phyloP scores from a whole-genome alignment of 2,113 vertebrate genomes.

The Andinoacara biseriatus region DNA sequence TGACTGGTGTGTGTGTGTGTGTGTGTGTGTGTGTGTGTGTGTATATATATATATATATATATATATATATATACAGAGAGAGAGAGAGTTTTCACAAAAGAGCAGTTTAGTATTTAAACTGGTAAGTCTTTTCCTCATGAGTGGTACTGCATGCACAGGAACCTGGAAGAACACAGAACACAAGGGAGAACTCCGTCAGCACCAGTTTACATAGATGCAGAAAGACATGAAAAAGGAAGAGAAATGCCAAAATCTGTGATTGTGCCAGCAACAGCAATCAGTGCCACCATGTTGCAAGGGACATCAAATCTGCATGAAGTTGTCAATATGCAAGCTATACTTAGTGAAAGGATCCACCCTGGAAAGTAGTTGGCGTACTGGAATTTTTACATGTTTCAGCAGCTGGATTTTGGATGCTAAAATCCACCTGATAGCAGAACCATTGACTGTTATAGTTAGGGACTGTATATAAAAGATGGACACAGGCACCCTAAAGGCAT shows the following conservation, averaged over 20 bases:
- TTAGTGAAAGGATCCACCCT: background rate
- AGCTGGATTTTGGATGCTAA: background rate
- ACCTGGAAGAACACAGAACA: background rate
- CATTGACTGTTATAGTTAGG: background rate
- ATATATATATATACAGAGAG: background rate
- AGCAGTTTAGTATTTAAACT: background rate
- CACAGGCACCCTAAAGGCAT: background rate
- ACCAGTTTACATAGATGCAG: background rate
- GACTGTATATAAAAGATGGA: background rate
- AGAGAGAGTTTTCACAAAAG: background rate
- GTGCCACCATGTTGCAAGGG: no score
- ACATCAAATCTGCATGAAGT: background rate
- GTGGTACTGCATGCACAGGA: background rate
- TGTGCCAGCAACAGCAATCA: background rate
- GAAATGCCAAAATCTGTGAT: background rate
- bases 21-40: no score
- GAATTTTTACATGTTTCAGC: background rate
- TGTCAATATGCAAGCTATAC: background rate
- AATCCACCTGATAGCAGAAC: background rate
- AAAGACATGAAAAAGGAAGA: background rate
- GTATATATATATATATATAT: background rate
- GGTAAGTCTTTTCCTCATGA: background rate
- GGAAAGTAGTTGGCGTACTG: background rate
- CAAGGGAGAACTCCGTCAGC: background rate
- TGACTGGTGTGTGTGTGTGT: no score